phyloP scores from a whole-genome alignment of 53 echinoderm and acorn worm genomes.

The Holothuria scabra region DNA sequence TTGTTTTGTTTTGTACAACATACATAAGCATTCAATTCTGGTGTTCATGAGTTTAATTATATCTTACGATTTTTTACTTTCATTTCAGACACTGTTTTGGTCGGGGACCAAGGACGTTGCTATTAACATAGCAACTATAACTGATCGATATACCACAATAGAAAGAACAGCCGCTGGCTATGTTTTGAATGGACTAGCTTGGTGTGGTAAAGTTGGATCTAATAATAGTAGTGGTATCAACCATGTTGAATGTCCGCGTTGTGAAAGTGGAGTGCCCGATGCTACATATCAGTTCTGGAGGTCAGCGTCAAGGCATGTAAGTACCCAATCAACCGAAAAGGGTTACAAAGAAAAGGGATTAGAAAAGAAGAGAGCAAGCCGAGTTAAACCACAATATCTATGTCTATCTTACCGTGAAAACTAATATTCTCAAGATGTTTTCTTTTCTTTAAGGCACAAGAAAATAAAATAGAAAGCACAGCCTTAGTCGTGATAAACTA shows the following conservation, averaged over 20 bases:
- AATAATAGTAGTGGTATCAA: background rate
- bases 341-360: too few species aligned
- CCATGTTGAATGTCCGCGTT: conserved; percentile 19
- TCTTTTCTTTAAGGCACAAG: too few species aligned
- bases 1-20: too few species aligned
- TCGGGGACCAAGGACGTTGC: conserved; percentile 53
- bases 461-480: too few species aligned
- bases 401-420: too few species aligned
- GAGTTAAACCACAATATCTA: too few species aligned
- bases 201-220: conserved; percentile 36
- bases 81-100: conserved; percentile 56
- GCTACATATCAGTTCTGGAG: conserved; percentile 46
- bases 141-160: conserved; percentile 24
- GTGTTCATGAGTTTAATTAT: background rate
- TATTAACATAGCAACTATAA: conserved; percentile 11
- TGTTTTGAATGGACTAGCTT: conserved; percentile 41
- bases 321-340: background rate
- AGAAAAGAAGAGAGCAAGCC: too few species aligned
- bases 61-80: background rate
- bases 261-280: background rate
- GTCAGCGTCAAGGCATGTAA: conserved; percentile 47
- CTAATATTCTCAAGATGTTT: too few species aligned
- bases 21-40: too few species aligned
- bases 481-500: too few species aligned
- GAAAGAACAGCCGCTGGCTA: conserved; percentile 49